A percentile compares a stretch with the other conserved stretches of the same genome.
Conservation (phyloP, 2,888 invertebrate genomes). For the Smittia sp. region DNA sequence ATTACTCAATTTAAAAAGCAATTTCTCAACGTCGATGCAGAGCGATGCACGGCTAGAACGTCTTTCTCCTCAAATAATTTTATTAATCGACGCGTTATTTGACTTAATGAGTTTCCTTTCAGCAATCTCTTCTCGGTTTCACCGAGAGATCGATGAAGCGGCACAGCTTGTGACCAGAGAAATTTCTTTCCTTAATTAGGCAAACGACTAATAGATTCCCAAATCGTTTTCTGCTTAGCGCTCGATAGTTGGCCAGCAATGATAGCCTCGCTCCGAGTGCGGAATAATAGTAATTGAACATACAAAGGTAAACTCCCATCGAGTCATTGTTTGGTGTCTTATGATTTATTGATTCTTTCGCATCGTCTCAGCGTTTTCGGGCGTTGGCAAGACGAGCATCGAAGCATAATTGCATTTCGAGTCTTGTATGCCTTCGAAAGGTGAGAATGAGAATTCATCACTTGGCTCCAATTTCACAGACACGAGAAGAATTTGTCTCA, state of each 20-base stretch:
- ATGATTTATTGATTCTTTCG: conserved; percentile 42
- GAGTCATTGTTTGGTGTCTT: conserved; percentile 40
- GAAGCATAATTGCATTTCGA: not conserved
- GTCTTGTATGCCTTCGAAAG: not conserved
- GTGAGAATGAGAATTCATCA: conserved; percentile 22
- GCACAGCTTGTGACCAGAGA: conserved; percentile 29
- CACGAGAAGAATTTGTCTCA: conserved; percentile 6
- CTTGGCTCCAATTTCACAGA: conserved; percentile 29
- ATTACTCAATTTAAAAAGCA: conserved; percentile 22
- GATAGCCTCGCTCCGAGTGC: not conserved
- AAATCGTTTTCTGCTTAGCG: not conserved
- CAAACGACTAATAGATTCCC: not conserved
- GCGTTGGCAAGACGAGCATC: not conserved
- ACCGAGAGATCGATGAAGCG: conserved; percentile 5
- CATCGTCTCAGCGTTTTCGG: conserved; percentile 15
- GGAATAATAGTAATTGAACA: conserved; percentile 36
- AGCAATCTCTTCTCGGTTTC: conserved; percentile 2
- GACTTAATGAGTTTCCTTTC: not conserved
- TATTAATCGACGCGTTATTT: not conserved
- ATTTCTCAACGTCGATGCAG: not conserved
- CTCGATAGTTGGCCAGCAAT: conserved; percentile 25
- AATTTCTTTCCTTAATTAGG: not conserved
- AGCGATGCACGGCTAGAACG: not conserved
- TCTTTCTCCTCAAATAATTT: not conserved
- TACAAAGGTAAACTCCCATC: conserved; percentile 40